Conservation (phyloP, 2,797 vertebrate genomes). For the Pipistrellus nathusii region DNA sequence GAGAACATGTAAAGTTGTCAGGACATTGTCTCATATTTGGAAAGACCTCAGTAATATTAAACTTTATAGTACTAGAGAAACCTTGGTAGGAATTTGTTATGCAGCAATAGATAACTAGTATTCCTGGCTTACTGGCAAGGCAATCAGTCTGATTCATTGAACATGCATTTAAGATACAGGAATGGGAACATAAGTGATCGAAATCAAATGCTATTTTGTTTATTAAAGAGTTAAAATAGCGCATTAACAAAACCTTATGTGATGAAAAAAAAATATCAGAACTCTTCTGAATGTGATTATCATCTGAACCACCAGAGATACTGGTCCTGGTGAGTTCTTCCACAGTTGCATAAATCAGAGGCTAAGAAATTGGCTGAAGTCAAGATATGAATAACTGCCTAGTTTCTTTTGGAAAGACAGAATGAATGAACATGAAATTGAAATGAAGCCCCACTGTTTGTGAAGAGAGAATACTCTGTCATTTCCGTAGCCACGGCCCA, state of each 20-base stretch:
- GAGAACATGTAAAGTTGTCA: background rate
- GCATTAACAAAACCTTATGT: constrained; percentile 69
- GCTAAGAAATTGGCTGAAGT: constrained; percentile 9
- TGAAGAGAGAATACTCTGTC: constrained; percentile 9
- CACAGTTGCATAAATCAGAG: background rate
- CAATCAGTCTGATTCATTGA: background rate
- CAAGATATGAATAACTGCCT: background rate
- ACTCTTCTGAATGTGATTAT: constrained; percentile 45
- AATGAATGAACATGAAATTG: constrained; percentile 23
- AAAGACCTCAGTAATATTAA: background rate
- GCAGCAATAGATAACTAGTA: constrained; percentile 34
- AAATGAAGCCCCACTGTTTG: constrained; percentile 44
- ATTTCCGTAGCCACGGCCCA: background rate
- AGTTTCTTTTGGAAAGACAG: constrained; percentile 29
- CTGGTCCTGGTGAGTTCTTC: background rate
- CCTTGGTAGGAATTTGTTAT: background rate
- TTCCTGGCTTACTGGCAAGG: background rate
- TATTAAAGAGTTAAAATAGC: constrained; percentile 64
- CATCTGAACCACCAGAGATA: constrained; percentile 12
- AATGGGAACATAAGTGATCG: constrained; percentile 13
- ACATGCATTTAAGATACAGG: background rate
- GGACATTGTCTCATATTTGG: background rate
- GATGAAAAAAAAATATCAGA: constrained; percentile 51
- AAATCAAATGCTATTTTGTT: constrained; percentile 68
- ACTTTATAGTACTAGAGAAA: background rate